These are phyloP conservation scores for Otolemur crassicaudatus DNA, from an alignment of 2,797 vertebrate genomes.

Conservation along the genomic window DNA sequence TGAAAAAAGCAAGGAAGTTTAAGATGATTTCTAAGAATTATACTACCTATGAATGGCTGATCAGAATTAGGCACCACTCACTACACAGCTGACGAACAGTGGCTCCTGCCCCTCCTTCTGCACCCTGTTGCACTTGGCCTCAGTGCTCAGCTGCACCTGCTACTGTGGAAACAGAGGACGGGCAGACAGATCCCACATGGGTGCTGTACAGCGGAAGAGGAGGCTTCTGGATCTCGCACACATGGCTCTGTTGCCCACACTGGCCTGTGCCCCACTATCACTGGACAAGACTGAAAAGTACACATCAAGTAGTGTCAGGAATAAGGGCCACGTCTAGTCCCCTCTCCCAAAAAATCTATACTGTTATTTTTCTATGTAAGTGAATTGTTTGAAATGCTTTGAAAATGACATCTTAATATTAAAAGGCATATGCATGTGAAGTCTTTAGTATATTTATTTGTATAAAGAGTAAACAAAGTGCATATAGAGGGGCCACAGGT, in stretches of 20 bases:
- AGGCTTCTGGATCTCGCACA: not conserved
- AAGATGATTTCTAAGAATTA: not conserved
- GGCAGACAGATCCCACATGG: not conserved
- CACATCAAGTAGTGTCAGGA: not conserved
- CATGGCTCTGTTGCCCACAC: not conserved
- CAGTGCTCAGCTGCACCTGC: not conserved
- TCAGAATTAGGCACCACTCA: not conserved
- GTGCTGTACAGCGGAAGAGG: slow-evolving; percentile 2
- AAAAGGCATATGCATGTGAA: slow-evolving; percentile 78
- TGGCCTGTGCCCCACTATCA: not conserved
- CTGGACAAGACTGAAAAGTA: not conserved
- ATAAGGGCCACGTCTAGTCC: not conserved
- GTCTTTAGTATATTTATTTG: slow-evolving; percentile 85
- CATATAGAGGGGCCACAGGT: slow-evolving; percentile 82
- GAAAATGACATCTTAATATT: slow-evolving; percentile 68
- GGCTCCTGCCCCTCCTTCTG: not conserved
- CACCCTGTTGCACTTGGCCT: not conserved
- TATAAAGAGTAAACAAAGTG: slow-evolving; percentile 92
- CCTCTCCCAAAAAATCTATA: not conserved
- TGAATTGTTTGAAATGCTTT: slow-evolving; percentile 64
- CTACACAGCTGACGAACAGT: not conserved
- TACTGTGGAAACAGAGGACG: too few relatives aligned
- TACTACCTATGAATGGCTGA: not conserved
- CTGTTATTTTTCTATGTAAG: slow-evolving; percentile 72
- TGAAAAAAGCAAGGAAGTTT: slow-evolving; percentile 33